phyloP scores from a whole-genome alignment of 2,113 vertebrate genomes.

The Mastomys coucha region DNA sequence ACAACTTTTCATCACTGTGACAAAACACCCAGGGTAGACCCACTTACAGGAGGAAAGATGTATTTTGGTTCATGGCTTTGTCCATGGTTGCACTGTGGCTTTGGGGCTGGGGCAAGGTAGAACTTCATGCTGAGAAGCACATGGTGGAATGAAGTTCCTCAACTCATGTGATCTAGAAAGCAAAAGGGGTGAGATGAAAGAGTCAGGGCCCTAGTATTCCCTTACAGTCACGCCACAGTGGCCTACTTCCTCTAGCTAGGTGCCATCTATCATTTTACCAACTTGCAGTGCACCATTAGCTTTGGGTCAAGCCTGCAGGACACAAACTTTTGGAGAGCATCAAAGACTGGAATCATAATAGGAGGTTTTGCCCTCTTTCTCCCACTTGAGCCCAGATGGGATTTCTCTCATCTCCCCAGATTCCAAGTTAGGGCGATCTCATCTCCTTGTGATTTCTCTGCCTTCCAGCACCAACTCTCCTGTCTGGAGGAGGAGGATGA shows the following conservation, averaged over 20 bases:
- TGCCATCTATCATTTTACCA: not conserved
- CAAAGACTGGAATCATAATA: not conserved
- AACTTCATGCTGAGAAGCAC: not conserved
- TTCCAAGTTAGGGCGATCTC: not conserved
- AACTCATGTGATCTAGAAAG: not conserved
- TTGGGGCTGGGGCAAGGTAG: not conserved
- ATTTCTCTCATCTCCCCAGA: not conserved
- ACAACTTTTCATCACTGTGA: not conserved
- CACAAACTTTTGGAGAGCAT: not conserved
- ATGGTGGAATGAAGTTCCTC: not conserved
- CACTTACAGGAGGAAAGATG: not conserved
- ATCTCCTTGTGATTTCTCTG: constrained; percentile 4
- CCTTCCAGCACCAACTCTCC: not conserved
- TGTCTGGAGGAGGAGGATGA: not conserved
- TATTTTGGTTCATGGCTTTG: not conserved
- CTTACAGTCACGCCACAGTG: not conserved
- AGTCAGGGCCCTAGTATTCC: not conserved
- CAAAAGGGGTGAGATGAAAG: not conserved
- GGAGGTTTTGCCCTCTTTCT: not conserved
- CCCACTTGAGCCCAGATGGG: not conserved
- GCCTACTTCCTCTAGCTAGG: not conserved
- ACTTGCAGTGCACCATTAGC: not conserved
- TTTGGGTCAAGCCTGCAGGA: not conserved
- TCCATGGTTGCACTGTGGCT: not conserved
- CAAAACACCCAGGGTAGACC: not conserved